Evolutionary conservation across 2,113 vertebrate species (phyloP).

Genomic region (Neotoma lepida): DNA sequence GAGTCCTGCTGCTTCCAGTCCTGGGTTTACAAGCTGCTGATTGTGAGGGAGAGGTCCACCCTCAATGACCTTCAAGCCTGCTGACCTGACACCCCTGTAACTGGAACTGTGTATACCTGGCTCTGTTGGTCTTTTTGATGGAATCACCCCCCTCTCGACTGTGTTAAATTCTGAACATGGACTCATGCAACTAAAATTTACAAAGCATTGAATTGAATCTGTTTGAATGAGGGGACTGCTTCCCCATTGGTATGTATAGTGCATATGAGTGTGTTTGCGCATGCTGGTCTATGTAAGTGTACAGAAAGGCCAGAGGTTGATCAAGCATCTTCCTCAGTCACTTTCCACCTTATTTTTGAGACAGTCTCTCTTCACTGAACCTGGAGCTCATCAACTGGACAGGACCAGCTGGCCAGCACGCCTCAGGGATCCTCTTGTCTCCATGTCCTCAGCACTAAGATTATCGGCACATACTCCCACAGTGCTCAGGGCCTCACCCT

Average conservation of each 20-base stretch:
- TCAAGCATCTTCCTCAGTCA: neutral
- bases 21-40: neutral
- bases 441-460: neutral
- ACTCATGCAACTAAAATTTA: fast-evolving
- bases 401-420: neutral
- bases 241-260: too few species aligned
- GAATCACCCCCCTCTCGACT: neutral
- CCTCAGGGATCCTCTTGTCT: neutral
- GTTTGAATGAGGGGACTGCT: too few species aligned
- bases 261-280: neutral
- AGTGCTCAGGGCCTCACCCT: neutral
- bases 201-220: neutral
- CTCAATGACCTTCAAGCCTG: neutral
- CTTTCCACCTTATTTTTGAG: neutral
- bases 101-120: neutral
- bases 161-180: neutral
- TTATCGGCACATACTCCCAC: neutral
- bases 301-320: neutral
- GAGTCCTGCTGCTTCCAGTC: neutral
- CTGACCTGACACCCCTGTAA: neutral
- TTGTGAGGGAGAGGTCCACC: neutral
- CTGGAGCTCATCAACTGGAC: neutral
- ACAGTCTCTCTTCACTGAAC: neutral
- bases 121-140: neutral
- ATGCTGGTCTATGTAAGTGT: too few species aligned